Evolutionary conservation across 2,888 invertebrate species (phyloP), one percentile per base, ranked within the genome.

Genomic region (Ecliptopera silaceata): DNA sequence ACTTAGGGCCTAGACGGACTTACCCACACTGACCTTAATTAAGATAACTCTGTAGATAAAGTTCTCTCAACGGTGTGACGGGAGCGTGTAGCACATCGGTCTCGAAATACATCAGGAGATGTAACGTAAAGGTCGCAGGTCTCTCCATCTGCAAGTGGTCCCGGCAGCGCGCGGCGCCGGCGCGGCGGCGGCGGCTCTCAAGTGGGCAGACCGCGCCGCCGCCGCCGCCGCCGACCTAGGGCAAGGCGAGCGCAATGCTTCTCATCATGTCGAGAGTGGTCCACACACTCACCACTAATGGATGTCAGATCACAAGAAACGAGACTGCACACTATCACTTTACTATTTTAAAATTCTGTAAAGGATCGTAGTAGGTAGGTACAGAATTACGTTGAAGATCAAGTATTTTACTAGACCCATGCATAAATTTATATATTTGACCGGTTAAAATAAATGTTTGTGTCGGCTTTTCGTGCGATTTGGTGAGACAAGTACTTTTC

Each of bases 141-240:
- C 48, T 12, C 15, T 39, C 26, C 54, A 18, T 8, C 2, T 32
- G 20, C 41, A 22, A 17, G 51, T 51, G 38, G 10, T 51, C 42
- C 47, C 31, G 31, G 31, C 31, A n/a, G n/a, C n/a, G n/a, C n/a
- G 41, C 59, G 63, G 64, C 64, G 66, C 64, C 67, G 64, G 63
- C 71, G 66, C 65, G 67, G 62, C 70, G 39, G 66, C 65, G 66
- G 63, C 70, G 45, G 5, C 11, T 67, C 79, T 83, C 82, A 69
- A 84, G 82, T 83, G 79, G 67, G 74, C 82, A 77, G 78, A 74
- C 77, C 68, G 66, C 71, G 74, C 56, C 56, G 66, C 66, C 66
- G 56, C 64, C 39, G 61, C 66, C 56, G 59, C 55, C 32, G 32
- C 45, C 49, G 43, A 39, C 46, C 52, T 49, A 45, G 53, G 46